Evolutionary conservation across 2,797 vertebrate species (phyloP).

Genomic region (Gymnoscopelus microlampas): DNA sequence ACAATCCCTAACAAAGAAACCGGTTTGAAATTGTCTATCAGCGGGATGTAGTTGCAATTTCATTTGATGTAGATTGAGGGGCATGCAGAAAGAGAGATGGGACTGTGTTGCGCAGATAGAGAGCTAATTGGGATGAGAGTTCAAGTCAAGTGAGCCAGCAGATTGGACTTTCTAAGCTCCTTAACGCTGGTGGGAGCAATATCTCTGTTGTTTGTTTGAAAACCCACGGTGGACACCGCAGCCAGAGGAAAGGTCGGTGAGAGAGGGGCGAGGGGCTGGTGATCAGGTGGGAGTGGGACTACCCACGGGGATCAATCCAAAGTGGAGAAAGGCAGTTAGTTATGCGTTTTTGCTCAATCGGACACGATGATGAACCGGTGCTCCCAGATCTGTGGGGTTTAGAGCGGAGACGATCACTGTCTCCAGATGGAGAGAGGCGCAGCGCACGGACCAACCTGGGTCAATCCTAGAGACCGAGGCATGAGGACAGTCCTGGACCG

Average conservation of each 20-base stretch:
- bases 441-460: slow-evolving; percentile 48
- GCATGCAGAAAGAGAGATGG: slow-evolving; percentile 17
- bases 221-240: slow-evolving; percentile 58
- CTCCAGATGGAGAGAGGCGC: slow-evolving; percentile 67
- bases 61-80: slow-evolving; percentile 25
- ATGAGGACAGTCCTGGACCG: slow-evolving; percentile 43
- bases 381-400: slow-evolving; percentile 58
- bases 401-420: slow-evolving; percentile 42
- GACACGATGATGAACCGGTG: slow-evolving; percentile 73
- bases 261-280: slow-evolving; percentile 16
- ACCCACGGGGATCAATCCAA: slow-evolving; percentile 17
- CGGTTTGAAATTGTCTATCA: background rate
- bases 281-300: slow-evolving; percentile 20
- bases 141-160: slow-evolving; percentile 79
- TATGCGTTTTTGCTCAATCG: slow-evolving; percentile 44
- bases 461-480: slow-evolving; percentile 17
- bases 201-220: slow-evolving; percentile 44
- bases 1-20: background rate
- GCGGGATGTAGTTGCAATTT: background rate
- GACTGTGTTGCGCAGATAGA: slow-evolving; percentile 30
- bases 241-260: slow-evolving; percentile 48
- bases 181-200: slow-evolving; percentile 76
- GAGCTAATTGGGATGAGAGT: slow-evolving; percentile 80
- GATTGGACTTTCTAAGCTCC: slow-evolving; percentile 82
- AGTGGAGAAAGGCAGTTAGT: slow-evolving; percentile 26